phyloP scores from a whole-genome alignment of 2,797 vertebrate genomes.

The Molossus alvarezi region DNA sequence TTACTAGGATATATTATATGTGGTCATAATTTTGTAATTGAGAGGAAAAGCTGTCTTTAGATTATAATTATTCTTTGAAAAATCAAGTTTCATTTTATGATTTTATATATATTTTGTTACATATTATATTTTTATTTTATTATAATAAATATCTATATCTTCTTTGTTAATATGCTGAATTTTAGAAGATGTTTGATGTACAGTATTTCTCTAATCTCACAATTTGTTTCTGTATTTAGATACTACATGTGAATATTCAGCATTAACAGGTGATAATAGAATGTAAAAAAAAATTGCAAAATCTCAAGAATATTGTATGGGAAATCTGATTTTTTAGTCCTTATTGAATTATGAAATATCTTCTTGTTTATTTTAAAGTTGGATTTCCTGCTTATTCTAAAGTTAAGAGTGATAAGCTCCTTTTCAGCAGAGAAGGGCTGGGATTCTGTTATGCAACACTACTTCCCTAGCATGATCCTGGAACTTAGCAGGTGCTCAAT shows the following conservation, averaged over 20 bases:
- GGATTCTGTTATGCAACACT: neutral
- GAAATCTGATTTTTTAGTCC: conserved; percentile 6
- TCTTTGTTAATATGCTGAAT: conserved; percentile 65
- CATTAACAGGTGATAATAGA: conserved; percentile 44
- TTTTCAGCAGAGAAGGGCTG: neutral
- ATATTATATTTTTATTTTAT: conserved; percentile 15
- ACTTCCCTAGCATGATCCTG: conserved; percentile 22
- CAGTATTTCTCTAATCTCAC: conserved; percentile 36
- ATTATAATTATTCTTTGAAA: conserved; percentile 57
- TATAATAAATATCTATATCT: conserved; percentile 22
- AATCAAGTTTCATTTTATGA: conserved; percentile 35
- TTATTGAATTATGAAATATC: conserved; percentile 55
- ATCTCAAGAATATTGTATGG: conserved; percentile 45
- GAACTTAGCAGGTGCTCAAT: conserved; percentile 12
- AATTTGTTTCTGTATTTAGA: conserved; percentile 49
- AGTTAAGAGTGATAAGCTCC: conserved; percentile 43
- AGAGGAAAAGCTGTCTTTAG: conserved; percentile 54
- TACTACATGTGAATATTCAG: conserved; percentile 16
- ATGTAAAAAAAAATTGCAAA: neutral
- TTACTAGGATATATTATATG: neutral
- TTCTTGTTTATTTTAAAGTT: conserved; percentile 64
- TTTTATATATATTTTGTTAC: neutral
- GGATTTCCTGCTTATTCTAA: conserved; percentile 50
- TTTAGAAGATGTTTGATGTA: conserved; percentile 38
- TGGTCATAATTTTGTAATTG: conserved; percentile 56